A percentile compares a stretch with the other conserved stretches of the same genome.
These are phyloP conservation scores for Aegithalos caudatus DNA, from an alignment of 2,113 vertebrate genomes.

Conservation along the genomic window DNA sequence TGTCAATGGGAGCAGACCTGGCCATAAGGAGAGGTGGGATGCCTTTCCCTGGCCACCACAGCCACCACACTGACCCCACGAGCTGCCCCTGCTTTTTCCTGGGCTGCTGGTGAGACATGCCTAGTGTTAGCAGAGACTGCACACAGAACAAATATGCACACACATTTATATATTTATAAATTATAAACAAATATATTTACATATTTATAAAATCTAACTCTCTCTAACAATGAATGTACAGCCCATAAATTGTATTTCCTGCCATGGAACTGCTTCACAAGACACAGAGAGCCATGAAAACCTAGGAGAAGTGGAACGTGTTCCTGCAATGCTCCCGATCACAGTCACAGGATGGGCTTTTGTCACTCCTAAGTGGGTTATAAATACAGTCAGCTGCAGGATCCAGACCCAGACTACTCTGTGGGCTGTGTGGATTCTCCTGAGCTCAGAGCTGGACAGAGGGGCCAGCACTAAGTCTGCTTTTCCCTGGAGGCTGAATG, in stretches of 20 bases:
- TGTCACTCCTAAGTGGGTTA: background rate
- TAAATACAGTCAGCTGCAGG: background rate
- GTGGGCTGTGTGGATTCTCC: background rate
- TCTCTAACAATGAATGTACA: background rate
- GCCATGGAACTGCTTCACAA: background rate
- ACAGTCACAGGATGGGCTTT: background rate
- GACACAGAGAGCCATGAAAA: background rate
- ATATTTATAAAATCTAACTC: background rate
- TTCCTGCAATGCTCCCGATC: background rate
- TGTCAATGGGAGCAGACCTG: background rate
- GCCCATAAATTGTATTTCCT: background rate
- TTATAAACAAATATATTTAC: too few species aligned
- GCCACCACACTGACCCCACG: accelerated
- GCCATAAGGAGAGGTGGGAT: background rate
- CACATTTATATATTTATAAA: background rate
- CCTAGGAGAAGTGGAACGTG: background rate
- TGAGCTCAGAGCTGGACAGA: background rate
- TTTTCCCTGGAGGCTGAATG: background rate
- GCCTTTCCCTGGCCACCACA: background rate
- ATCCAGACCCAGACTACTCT: background rate
- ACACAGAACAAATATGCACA: background rate
- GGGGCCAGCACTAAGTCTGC: background rate
- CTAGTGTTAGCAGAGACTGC: background rate
- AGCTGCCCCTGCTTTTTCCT: background rate
- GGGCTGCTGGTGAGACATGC: background rate